Percentiles rank a stretch among this genome's conserved stretches.
phyloP scores from a whole-genome alignment of 2,888 invertebrate species.

The Leptopilina syphax region DNA sequence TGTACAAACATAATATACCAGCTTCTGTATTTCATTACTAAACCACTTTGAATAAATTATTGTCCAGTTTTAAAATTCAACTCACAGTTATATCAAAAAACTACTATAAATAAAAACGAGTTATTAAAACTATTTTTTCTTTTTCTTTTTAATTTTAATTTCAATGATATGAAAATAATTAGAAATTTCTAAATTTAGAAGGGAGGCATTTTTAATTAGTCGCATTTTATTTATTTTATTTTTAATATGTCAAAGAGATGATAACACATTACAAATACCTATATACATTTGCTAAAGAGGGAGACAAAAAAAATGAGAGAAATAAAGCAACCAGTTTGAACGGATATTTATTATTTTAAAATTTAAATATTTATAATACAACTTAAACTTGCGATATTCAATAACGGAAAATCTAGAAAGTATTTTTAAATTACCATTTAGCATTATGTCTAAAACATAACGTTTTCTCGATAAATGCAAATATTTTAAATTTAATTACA shows the following conservation, averaged over 20 bases:
- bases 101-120: not conserved
- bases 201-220: no score
- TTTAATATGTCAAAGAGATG: no score
- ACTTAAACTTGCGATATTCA: not conserved
- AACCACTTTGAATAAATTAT: not conserved
- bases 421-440: not conserved
- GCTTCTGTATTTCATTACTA: not conserved
- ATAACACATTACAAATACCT: no score
- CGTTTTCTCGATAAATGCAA: not conserved
- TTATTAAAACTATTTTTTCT: no score
- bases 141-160: no score
- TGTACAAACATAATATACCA: not conserved
- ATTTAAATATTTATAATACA: not conserved
- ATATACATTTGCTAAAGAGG: no score
- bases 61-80: not conserved
- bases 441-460: not conserved
- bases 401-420: not conserved
- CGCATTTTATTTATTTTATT: no score
- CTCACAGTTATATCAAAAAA: not conserved
- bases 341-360: no score
- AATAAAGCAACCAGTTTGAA: no score
- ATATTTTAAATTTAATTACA: not conserved
- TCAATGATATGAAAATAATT: no score
- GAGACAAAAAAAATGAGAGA: no score
- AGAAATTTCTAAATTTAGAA: no score